A percentile compares a stretch with the other conserved stretches of the same genome.
These are phyloP conservation scores for Steinernema feltiae DNA, from an alignment of 1,140 invertebrate genomes.

Conservation along the genomic window DNA sequence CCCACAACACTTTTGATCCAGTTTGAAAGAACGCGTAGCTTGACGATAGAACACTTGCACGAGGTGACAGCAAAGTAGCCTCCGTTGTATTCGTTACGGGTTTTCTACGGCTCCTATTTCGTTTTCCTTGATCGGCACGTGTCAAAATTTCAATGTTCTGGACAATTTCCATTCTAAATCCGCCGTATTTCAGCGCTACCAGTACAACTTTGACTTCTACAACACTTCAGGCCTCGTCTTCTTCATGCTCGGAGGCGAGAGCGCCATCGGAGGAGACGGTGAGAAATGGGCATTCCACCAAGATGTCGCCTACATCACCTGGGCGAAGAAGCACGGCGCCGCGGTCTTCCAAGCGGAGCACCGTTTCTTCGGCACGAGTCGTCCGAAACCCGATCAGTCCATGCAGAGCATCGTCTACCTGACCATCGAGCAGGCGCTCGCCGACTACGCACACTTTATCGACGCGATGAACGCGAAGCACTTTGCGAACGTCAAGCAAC, in stretches of 20 bases:
- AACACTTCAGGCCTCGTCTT: slow-evolving; percentile 24
- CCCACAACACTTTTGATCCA: too few species aligned
- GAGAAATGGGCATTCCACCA: slow-evolving; percentile 58
- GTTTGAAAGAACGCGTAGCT: too few species aligned
- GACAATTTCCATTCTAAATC: too few species aligned
- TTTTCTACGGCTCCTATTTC: too few species aligned
- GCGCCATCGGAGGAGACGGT: neutral
- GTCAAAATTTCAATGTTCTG: too few species aligned
- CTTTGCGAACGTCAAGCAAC: slow-evolving; percentile 30
- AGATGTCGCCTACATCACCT: neutral
- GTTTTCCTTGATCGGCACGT: too few species aligned
- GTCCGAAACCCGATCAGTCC: slow-evolving; percentile 65
- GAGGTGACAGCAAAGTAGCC: too few species aligned
- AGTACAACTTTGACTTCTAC: slow-evolving; percentile 33
- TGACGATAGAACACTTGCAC: too few species aligned
- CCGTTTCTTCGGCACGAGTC: slow-evolving; percentile 83
- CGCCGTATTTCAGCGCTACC: slow-evolving; percentile 29
- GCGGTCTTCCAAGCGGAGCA: slow-evolving; percentile 81
- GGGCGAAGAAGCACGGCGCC: slow-evolving; percentile 71
- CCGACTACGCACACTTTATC: slow-evolving; percentile 32
- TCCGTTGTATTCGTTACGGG: too few species aligned
- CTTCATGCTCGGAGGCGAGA: slow-evolving; percentile 37
- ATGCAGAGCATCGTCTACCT: slow-evolving; percentile 21
- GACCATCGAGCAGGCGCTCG: slow-evolving; percentile 29
- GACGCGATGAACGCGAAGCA: slow-evolving; percentile 25